Evolutionary conservation across 23 tunicate species (phyloP), one percentile per base, ranked within the genome.

Genomic region (Diplosoma virens): DNA sequence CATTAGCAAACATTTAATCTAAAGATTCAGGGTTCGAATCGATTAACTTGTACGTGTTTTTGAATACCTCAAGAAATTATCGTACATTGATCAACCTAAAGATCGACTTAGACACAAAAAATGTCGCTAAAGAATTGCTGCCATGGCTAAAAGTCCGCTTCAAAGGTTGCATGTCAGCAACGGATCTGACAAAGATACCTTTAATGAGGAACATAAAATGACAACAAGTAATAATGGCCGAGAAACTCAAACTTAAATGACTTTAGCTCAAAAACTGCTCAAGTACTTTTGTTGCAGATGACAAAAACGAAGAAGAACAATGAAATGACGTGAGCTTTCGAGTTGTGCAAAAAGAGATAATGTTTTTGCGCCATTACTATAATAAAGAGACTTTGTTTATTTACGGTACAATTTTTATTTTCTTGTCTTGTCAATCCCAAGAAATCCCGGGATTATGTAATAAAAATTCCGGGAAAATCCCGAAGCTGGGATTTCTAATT

Each of bases 21-120:
- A 64, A 28, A 64, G 71, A 32, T 64, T 64, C 37, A 64, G 71
- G 21, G 11, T 64, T 64, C 71, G 20, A 64, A 64, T 64, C 35
- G 71, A 16, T 32, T 17, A 64, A 64, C 14, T n/a, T n/a, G 71
- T 64, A 29, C 71, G 29, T 71, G 18, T 71, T 47, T 25, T 71
- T 37, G 77, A 71, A 47, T 71, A 71, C 24, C 63, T 71, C 31
- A 71, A 21, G 24, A 71, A 71, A 37, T 31, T 69, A 37, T 71
- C 69, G 31, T 71, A 71, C 77, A 71, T 70, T 70, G 25, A 70
- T 70, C 76, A 70, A 70, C 58, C 27, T 70, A 18, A 70, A 24
- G 76, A 70, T 70, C 76, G 37, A 5, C 58, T 70, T 70, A 64
- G 76, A 41, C 58, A 37, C 58, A 35, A 30, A 35, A 23, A 37